A percentile compares a stretch with the other conserved stretches of the same genome.
Conservation (phyloP, 2,113 vertebrate species). For the Neomonachus schauinslandi region DNA sequence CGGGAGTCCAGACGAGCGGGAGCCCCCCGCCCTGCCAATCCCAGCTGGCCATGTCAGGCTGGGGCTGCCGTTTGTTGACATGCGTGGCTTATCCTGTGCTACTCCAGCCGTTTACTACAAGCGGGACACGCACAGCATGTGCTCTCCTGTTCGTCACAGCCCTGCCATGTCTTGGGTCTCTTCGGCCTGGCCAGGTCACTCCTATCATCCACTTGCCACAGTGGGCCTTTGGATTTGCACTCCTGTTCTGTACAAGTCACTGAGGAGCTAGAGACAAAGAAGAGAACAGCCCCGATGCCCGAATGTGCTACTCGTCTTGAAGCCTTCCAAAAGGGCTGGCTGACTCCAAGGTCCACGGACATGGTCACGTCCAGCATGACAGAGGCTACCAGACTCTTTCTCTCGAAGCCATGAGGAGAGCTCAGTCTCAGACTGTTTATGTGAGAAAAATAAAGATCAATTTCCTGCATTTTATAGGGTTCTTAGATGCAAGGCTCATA, state of each 20-base stretch:
- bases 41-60: background rate
- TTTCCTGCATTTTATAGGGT: background rate
- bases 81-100: background rate
- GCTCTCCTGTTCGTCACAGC: background rate
- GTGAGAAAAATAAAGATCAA: background rate
- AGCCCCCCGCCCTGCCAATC: background rate
- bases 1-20: background rate
- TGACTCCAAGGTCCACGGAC: background rate
- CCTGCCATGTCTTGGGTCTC: background rate
- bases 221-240: background rate
- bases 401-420: background rate
- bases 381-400: background rate
- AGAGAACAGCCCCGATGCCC: background rate
- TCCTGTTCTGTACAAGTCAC: background rate
- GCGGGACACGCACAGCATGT: background rate
- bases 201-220: background rate
- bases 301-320: fast-evolving
- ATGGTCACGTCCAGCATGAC: background rate
- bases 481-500: background rate
- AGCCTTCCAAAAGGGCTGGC: background rate
- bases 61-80: background rate
- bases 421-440: background rate
- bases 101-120: background rate
- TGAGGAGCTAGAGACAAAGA: background rate
- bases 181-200: background rate